phyloP scores from a whole-genome alignment of 2,888 invertebrate species.

The Cephus rjabovi region DNA sequence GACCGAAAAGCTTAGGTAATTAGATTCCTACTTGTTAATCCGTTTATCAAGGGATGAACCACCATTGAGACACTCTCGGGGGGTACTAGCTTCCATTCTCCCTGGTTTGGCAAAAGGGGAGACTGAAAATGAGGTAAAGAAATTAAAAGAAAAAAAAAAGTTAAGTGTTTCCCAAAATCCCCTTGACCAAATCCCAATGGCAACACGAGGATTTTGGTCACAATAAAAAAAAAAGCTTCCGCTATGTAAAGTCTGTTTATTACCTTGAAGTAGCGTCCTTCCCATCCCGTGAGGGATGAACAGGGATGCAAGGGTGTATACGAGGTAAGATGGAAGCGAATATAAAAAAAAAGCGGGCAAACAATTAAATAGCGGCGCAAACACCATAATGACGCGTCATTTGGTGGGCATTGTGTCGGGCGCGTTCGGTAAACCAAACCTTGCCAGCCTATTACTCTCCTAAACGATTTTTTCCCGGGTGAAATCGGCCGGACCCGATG shows the following conservation, averaged over 20 bases:
- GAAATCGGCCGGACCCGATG: constrained; percentile 10
- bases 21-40: constrained; percentile 46
- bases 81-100: constrained; percentile 29
- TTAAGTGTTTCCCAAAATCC: constrained; percentile 7
- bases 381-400: constrained; percentile 17
- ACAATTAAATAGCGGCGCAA: constrained; percentile 10
- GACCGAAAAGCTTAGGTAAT: constrained; percentile 25
- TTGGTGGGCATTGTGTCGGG: constrained; percentile 4
- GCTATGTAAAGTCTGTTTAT: background rate
- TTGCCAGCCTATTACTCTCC: constrained; percentile 15
- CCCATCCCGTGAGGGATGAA: background rate
- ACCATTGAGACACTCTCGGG: constrained; percentile 27
- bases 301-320: background rate
- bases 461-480: constrained; percentile 20
- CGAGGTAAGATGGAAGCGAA: background rate
- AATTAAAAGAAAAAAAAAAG: constrained; percentile 14
- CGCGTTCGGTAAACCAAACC: constrained; percentile 17
- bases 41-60: constrained; percentile 41
- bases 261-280: background rate
- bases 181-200: constrained; percentile 17
- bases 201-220: background rate
- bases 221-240: background rate
- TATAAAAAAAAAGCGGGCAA: constrained; percentile 2
- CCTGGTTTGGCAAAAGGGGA: background rate
- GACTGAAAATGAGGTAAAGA: constrained; percentile 10